Conservation (phyloP, 2,797 vertebrate genomes). For the Eulemur mongoz region DNA sequence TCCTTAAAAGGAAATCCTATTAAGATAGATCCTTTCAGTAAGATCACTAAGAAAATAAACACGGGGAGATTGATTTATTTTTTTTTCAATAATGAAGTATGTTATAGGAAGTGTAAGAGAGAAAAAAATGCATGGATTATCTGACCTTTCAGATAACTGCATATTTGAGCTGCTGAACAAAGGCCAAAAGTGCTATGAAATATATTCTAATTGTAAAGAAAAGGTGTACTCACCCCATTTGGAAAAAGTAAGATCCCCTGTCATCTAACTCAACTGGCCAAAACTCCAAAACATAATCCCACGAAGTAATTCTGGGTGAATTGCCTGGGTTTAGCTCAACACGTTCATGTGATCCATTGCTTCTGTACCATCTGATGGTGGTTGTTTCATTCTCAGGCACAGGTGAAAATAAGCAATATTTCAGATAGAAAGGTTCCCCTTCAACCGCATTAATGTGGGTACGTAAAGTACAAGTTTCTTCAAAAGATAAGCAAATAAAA, state of each 20-base stretch:
- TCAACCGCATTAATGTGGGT: slow-evolving; percentile 72
- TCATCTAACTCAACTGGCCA: slow-evolving; percentile 85
- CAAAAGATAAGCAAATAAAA: background rate
- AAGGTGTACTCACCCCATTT: slow-evolving; percentile 78
- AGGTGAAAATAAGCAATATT: slow-evolving; percentile 42
- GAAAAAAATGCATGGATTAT: background rate
- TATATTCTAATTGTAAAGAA: background rate
- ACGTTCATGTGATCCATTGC: background rate
- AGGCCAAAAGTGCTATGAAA: background rate
- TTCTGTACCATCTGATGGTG: slow-evolving; percentile 80
- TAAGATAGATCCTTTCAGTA: background rate
- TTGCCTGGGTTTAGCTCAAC: slow-evolving; percentile 40
- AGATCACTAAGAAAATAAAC: background rate
- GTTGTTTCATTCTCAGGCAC: background rate
- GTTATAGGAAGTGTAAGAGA: background rate
- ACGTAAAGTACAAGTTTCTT: slow-evolving; percentile 76
- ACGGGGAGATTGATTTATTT: background rate
- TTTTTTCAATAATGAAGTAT: background rate
- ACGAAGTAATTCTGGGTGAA: slow-evolving; percentile 73
- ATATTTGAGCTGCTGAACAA: background rate
- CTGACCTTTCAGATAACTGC: background rate
- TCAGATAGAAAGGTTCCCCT: slow-evolving; percentile 85
- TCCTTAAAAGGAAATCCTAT: background rate
- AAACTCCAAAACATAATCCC: slow-evolving; percentile 80
- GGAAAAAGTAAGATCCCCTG: slow-evolving; percentile 80